Evolutionary conservation across 2,888 invertebrate species (phyloP).

Genomic region (Hemithea aestivaria): DNA sequence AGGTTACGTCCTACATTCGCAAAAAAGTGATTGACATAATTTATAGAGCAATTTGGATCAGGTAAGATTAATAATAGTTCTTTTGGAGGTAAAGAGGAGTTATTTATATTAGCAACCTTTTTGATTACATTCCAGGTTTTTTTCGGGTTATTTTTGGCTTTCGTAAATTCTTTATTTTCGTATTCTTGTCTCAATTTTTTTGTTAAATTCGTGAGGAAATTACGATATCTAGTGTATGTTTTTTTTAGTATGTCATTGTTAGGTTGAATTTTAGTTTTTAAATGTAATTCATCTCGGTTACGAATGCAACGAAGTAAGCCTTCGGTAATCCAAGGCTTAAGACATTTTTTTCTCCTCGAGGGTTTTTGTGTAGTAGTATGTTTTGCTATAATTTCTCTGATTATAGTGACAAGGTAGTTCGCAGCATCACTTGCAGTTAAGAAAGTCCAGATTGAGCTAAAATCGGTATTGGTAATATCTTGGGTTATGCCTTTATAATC

Average conservation of each 20-base stretch:
- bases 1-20: constrained; percentile 5
- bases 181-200: constrained; percentile 21
- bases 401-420: background rate
- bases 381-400: background rate
- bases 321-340: constrained; percentile 25
- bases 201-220: constrained; percentile 24
- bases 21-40: constrained; percentile 8
- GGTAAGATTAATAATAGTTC: constrained; percentile 3
- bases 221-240: constrained; percentile 26
- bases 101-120: constrained; percentile 6
- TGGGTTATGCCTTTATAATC: background rate
- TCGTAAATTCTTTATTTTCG: constrained; percentile 14
- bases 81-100: background rate
- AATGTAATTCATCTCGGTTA: constrained; percentile 20
- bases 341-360: constrained; percentile 7
- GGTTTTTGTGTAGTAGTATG: background rate
- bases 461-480: background rate
- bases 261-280: too few species aligned
- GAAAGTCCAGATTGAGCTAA: too few species aligned
- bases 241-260: constrained; percentile 10
- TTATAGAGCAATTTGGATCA: background rate
- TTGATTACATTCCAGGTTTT: constrained; percentile 18
- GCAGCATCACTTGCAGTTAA: background rate
- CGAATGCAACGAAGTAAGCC: constrained; percentile 25
- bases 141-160: constrained; percentile 12